A percentile compares a stretch with the other conserved stretches of the same genome.
phyloP scores from a whole-genome alignment of 2,888 invertebrate genomes.

The Cacoxenus indagator region DNA sequence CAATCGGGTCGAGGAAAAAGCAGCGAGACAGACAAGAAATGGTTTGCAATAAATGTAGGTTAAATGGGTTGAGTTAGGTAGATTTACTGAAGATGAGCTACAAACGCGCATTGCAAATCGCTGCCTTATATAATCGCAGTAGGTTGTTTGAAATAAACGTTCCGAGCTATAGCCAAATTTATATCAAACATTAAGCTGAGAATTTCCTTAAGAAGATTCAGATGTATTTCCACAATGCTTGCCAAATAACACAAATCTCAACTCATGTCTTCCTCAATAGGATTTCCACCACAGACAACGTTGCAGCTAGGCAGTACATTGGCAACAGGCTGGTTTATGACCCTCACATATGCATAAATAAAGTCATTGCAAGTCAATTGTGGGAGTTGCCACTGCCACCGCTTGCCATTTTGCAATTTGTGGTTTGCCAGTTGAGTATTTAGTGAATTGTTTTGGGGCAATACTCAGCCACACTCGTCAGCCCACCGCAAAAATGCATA shows the following conservation, averaged over 20 bases:
- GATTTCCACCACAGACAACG: no score
- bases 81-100: background rate
- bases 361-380: constrained; percentile 38
- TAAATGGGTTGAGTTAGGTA: constrained; percentile 10
- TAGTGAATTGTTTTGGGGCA: constrained; percentile 14
- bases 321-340: background rate
- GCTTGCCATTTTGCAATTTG: constrained; percentile 26
- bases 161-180: background rate
- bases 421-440: constrained; percentile 7
- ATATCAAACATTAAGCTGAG: background rate
- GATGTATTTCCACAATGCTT: background rate
- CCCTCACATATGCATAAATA: constrained; percentile 20
- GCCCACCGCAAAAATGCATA: constrained; percentile 34
- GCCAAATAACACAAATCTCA: background rate
- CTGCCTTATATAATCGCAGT: background rate
- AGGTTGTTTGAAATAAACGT: no score
- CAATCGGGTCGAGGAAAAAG: constrained; percentile 44
- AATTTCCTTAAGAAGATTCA: background rate
- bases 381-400: constrained; percentile 43
- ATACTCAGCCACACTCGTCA: background rate
- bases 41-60: constrained; percentile 18
- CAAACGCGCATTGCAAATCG: no score
- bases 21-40: constrained; percentile 1
- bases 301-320: no score
- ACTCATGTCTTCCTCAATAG: background rate